A percentile compares a stretch with the other conserved stretches of the same genome.
Evolutionary conservation across 2,797 vertebrate genomes (phyloP).

Genomic region (Caiman crocodilus): DNA sequence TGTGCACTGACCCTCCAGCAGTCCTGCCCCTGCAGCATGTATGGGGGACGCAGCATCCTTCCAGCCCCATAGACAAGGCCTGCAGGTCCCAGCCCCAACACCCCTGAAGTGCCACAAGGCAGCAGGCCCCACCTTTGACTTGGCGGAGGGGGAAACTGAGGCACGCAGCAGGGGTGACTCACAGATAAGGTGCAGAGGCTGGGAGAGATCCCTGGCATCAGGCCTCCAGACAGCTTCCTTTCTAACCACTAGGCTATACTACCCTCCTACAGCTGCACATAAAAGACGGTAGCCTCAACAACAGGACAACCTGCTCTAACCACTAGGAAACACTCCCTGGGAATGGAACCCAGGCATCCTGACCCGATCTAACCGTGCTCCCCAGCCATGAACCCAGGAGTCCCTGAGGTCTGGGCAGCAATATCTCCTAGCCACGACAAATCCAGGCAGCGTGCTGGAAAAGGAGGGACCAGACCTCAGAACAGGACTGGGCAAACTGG

Average conservation of each 20-base stretch:
- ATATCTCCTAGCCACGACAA: neutral
- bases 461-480: rapidly evolving
- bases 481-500: no score
- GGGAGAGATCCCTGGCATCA: neutral
- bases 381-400: neutral
- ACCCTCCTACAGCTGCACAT: neutral
- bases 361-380: neutral
- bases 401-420: rapidly evolving
- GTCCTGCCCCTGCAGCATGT: neutral
- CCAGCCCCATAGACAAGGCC: neutral
- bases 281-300: neutral
- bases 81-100: no score
- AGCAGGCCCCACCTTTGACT: neutral
- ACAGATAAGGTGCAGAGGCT: rapidly evolving
- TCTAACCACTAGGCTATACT: neutral
- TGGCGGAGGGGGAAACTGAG: conserved; percentile 30
- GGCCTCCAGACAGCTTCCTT: neutral
- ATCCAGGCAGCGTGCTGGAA: rapidly evolving
- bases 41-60: neutral
- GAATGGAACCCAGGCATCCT: neutral
- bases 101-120: no score
- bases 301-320: neutral
- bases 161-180: neutral
- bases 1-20: neutral
- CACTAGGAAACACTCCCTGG: neutral